Conservation (phyloP, 2,888 invertebrate species). For the Diabrotica balteata region DNA sequence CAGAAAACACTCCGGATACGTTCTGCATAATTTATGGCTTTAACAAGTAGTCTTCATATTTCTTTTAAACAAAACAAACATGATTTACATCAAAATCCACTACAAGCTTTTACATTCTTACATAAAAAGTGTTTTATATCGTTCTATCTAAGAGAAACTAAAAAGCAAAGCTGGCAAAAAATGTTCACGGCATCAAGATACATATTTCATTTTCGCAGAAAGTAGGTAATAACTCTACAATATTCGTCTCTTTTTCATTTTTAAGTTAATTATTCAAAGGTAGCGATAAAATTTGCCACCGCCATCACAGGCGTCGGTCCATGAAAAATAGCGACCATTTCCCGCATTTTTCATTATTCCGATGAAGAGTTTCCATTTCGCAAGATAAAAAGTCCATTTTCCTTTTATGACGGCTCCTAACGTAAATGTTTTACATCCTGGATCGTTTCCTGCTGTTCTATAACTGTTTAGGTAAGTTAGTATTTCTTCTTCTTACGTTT, state of each 20-base stretch:
- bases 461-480: constrained; percentile 3
- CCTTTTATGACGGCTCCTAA: constrained; percentile 13
- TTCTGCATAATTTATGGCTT: too few species aligned
- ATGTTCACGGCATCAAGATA: constrained; percentile 4
- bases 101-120: not conserved
- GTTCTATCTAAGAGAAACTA: not conserved
- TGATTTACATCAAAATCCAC: too few species aligned
- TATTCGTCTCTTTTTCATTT: constrained; percentile 10
- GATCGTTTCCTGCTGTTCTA: constrained; percentile 12
- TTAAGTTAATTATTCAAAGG: constrained; percentile 25
- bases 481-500: not conserved
- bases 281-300: constrained; percentile 24
- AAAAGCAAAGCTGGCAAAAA: not conserved
- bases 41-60: too few species aligned
- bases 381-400: constrained; percentile 23
- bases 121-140: not conserved
- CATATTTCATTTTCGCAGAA: constrained; percentile 7
- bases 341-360: constrained; percentile 24
- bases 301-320: constrained; percentile 14
- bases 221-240: constrained; percentile 11
- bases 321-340: constrained; percentile 19
- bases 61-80: too few species aligned
- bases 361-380: constrained; percentile 18
- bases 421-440: constrained; percentile 16
- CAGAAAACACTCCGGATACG: too few species aligned